These are phyloP conservation scores for Cyclopterus lumpus DNA, from an alignment of 2,797 vertebrate genomes.

Conservation along the genomic window DNA sequence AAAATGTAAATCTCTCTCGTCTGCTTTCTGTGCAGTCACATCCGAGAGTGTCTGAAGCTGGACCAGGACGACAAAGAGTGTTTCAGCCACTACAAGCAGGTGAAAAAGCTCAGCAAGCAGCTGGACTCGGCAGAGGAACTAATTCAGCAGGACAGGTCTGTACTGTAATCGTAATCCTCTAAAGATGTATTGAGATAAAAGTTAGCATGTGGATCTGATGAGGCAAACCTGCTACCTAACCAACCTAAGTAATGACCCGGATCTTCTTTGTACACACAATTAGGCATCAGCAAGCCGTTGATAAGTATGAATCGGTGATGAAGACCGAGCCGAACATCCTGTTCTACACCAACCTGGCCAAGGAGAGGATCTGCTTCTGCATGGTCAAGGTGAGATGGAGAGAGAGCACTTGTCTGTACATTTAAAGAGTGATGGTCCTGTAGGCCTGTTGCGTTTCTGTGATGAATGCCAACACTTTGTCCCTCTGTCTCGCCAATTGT, in stretches of 20 bases:
- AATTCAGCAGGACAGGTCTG: conserved; percentile 82
- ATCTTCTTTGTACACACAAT: background rate
- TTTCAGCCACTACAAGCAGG: conserved; percentile 89
- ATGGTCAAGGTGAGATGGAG: conserved; percentile 79
- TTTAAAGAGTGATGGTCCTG: background rate
- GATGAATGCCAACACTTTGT: background rate
- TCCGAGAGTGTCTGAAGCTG: conserved; percentile 88
- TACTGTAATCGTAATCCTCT: background rate
- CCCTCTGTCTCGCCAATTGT: background rate
- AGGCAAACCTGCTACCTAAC: background rate
- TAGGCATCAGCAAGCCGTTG: conserved; percentile 85
- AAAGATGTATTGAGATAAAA: background rate
- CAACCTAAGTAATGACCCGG: background rate
- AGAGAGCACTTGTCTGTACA: background rate
- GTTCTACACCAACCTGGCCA: conserved; percentile 85
- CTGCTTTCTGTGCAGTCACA: conserved; percentile 72
- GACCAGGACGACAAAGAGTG: conserved; percentile 90
- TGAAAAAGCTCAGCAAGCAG: conserved; percentile 89
- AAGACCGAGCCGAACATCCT: conserved; percentile 82
- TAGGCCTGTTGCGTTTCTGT: background rate
- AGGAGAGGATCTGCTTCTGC: conserved; percentile 87
- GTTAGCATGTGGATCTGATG: too few relatives aligned
- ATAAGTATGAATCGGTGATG: conserved; percentile 85
- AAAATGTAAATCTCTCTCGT: background rate
- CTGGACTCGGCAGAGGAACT: conserved; percentile 86